Percentiles rank a stretch among this genome's conserved stretches.
Evolutionary conservation across 2,113 vertebrate species (phyloP).

Genomic region (Taxidea taxus): DNA sequence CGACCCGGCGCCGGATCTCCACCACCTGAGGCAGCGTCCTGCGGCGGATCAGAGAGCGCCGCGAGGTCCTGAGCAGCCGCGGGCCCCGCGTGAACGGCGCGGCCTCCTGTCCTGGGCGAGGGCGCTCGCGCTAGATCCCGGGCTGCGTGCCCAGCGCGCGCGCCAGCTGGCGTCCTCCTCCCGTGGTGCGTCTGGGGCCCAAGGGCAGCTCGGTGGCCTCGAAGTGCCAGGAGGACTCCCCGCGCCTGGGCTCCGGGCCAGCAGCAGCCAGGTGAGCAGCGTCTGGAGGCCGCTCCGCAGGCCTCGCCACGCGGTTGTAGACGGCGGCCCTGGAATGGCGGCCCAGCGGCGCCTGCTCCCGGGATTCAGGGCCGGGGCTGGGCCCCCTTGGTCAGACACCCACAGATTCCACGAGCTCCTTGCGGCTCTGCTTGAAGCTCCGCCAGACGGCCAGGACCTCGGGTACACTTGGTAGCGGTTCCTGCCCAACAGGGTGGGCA

Average conservation of each 20-base stretch:
- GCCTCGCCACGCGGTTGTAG: background rate
- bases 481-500: background rate
- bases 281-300: background rate
- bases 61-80: background rate
- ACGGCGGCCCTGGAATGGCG: background rate
- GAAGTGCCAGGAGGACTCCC: background rate
- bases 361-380: background rate
- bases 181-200: background rate
- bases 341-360: background rate
- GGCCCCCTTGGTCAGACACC: background rate
- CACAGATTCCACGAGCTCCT: background rate
- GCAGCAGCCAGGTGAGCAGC: background rate
- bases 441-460: background rate
- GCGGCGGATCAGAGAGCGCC: background rate
- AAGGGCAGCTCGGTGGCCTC: background rate
- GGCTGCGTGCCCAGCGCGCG: background rate
- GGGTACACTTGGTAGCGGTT: background rate
- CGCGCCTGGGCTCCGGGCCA: background rate
- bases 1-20: background rate
- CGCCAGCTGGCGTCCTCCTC: background rate
- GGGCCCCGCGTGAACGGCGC: background rate
- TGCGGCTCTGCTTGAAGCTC: background rate
- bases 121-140: accelerated
- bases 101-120: accelerated
- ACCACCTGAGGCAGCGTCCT: accelerated